A percentile compares a stretch with the other conserved stretches of the same genome.
Evolutionary conservation across 2,113 vertebrate genomes (phyloP).

Genomic region (Lycocorax pyrrhopterus): DNA sequence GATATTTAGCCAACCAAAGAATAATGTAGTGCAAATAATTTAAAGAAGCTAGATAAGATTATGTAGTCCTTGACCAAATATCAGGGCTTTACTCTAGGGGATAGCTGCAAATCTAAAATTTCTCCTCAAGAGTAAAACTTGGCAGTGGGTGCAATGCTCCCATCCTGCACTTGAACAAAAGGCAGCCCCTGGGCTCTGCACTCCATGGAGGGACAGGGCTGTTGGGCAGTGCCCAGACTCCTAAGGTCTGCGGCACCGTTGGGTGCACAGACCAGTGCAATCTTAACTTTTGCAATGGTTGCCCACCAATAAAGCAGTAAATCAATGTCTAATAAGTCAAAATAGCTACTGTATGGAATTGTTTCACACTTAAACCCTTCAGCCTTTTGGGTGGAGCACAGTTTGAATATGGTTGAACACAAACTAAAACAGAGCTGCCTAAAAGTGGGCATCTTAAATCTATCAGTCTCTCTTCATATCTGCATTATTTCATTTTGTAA

Average conservation of each 20-base stretch:
- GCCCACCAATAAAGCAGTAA: background rate
- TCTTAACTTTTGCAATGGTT: background rate
- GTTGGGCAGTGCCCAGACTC: background rate
- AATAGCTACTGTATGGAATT: background rate
- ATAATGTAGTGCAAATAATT: background rate
- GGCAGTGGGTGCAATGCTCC: background rate
- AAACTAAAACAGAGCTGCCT: background rate
- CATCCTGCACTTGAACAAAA: background rate
- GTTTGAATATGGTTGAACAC: background rate
- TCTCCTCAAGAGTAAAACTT: background rate
- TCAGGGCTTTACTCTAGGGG: background rate
- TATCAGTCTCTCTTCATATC: background rate
- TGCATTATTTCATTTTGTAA: background rate
- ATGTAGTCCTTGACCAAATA: background rate
- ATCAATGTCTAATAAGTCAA: background rate
- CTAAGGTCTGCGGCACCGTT: fast-evolving
- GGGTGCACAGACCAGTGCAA: background rate
- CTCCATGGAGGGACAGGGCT: background rate
- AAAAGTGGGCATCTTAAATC: background rate
- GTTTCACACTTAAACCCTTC: background rate
- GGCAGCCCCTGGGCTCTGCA: background rate
- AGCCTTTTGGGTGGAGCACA: background rate
- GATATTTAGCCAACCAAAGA: background rate
- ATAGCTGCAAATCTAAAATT: background rate
- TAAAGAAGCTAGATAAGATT: background rate